Conservation (phyloP, 2,113 vertebrate genomes). For the Mugil cephalus region DNA sequence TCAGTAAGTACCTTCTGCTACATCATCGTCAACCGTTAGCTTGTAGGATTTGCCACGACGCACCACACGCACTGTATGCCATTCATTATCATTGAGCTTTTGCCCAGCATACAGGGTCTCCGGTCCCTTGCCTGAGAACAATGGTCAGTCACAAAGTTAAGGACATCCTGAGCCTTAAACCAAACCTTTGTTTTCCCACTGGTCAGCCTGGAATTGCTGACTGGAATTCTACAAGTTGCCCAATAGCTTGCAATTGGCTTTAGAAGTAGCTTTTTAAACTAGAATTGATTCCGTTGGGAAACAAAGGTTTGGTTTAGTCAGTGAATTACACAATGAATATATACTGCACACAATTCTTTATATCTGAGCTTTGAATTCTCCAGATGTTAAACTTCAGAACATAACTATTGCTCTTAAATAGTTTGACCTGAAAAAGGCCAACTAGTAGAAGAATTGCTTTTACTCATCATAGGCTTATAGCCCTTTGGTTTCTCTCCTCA, state of each 20-base stretch:
- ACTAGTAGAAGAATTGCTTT: conserved; percentile 18
- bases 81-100: conserved; percentile 99
- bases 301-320: conserved; percentile 82
- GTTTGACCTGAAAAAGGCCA: neutral
- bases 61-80: conserved; percentile 98
- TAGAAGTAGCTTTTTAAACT: conserved; percentile 13
- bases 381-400: conserved; percentile 8
- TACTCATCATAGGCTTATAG: conserved; percentile 32
- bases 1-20: conserved; percentile 93
- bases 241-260: neutral
- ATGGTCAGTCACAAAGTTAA: conserved; percentile 87
- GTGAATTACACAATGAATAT: conserved; percentile 46
- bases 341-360: conserved; percentile 25
- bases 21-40: conserved; percentile 97
- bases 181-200: conserved; percentile 83
- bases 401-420: neutral
- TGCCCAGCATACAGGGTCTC: conserved; percentile 98
- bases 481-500: no score
- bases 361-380: conserved; percentile 18
- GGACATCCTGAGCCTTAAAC: conserved; percentile 76
- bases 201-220: neutral
- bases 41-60: conserved; percentile 97
- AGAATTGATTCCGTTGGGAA: conserved; percentile 55
- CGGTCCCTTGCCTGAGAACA: conserved; percentile 96
- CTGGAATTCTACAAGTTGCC: conserved; percentile 9